Evolutionary conservation across 2,113 vertebrate species (phyloP).

Genomic region (Melospiza georgiana): DNA sequence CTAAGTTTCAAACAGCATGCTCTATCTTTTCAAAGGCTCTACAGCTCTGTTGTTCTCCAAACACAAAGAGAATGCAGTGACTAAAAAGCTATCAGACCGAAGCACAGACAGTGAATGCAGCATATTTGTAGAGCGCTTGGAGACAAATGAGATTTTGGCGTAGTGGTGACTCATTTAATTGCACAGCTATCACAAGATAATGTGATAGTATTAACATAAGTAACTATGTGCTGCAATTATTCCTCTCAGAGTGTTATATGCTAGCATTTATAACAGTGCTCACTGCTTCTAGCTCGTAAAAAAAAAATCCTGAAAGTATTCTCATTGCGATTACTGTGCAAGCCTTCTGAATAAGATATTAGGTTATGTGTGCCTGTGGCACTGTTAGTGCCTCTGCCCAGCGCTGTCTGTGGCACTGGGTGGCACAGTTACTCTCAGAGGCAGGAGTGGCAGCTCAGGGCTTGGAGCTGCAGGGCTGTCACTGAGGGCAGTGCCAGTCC

Average conservation of each 20-base stretch:
- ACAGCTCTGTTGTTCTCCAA: constrained; percentile 26
- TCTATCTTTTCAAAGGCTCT: background rate
- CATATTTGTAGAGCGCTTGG: constrained; percentile 45
- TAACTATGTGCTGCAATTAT: constrained; percentile 53
- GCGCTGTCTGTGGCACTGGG: background rate
- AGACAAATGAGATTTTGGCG: constrained; percentile 55
- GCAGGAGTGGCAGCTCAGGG: background rate
- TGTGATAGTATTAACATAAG: constrained; percentile 62
- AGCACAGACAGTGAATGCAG: constrained; percentile 23
- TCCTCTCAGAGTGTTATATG: constrained; percentile 21
- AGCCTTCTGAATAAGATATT: background rate
- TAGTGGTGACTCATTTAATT: constrained; percentile 64
- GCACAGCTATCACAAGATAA: constrained; percentile 65
- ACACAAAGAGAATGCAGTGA: constrained; percentile 34
- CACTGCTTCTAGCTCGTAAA: constrained; percentile 26
- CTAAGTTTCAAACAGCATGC: background rate
- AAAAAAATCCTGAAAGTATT: constrained; percentile 35
- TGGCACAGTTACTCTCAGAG: background rate
- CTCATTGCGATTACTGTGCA: background rate
- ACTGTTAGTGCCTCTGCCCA: background rate
- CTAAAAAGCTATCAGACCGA: constrained; percentile 34
- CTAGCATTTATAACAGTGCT: constrained; percentile 25
- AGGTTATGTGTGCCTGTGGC: background rate
- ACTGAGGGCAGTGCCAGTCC: background rate
- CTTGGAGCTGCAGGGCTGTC: background rate